phyloP scores from a whole-genome alignment of 1,140 invertebrate genomes.

The Meloidogyne hapla region DNA sequence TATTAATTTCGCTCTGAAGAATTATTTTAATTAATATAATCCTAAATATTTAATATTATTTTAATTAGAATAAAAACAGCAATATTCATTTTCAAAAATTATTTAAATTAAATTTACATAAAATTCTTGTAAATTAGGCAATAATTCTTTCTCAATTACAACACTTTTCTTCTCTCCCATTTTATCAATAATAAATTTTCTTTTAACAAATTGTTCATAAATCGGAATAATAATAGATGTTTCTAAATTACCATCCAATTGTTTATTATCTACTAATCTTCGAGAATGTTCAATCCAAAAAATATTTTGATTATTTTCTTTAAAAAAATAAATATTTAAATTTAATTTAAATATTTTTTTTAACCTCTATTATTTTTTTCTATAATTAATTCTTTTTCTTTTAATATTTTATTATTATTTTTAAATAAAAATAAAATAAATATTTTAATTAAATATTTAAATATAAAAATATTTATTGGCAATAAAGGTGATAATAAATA shows the following conservation, averaged over 20 bases:
- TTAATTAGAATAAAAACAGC: too few relatives aligned
- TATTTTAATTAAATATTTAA: constrained; percentile 14
- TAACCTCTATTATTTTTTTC: not conserved
- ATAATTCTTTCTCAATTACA: not conserved
- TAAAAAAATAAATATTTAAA: not conserved
- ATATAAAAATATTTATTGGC: constrained; percentile 13
- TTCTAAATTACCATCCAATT: too few relatives aligned
- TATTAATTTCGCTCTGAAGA: not conserved
- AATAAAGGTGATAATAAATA: not conserved
- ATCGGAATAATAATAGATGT: too few relatives aligned
- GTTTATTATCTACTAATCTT: not conserved
- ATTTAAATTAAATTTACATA: not conserved
- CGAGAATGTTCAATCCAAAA: not conserved
- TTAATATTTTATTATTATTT: not conserved
- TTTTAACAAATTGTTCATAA: not conserved
- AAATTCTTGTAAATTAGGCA: not conserved
- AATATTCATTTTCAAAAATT: not conserved
- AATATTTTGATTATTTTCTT: not conserved
- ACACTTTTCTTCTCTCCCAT: not conserved
- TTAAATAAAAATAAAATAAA: constrained; percentile 8
- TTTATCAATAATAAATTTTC: constrained; percentile 1
- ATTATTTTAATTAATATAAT: too few relatives aligned
- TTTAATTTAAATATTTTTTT: not conserved
- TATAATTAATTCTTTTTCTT: not conserved
- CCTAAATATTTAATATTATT: too few relatives aligned